Evolutionary conservation across 2,888 invertebrate species (phyloP).

Genomic region (Bhutanitis thaidina): DNA sequence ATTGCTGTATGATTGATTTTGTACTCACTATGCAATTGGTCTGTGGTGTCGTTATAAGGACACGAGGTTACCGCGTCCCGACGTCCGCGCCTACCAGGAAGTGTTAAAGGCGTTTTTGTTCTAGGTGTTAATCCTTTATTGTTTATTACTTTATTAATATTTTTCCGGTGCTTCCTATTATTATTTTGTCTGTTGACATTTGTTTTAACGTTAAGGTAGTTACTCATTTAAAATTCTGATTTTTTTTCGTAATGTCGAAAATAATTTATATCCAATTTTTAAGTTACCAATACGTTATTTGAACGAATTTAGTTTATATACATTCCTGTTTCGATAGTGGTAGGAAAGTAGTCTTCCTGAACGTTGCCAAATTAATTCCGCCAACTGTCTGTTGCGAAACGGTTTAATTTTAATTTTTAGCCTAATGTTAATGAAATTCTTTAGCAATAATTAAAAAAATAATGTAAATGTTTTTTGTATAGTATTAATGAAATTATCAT

Average conservation of each 20-base stretch:
- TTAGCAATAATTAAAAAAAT: conserved; percentile 74
- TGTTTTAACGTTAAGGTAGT: conserved; percentile 68
- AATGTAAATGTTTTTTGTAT: conserved; percentile 78
- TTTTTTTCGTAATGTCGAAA: conserved; percentile 41
- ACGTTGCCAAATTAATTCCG: conserved; percentile 77
- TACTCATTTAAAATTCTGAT: conserved; percentile 57
- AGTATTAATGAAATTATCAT: conserved; percentile 61
- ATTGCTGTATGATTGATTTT: background rate
- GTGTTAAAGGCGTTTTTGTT: conserved; percentile 39
- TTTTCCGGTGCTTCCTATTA: conserved; percentile 75
- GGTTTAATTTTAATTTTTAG: conserved; percentile 67
- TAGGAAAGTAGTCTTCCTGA: conserved; percentile 79
- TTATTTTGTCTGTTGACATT: conserved; percentile 73
- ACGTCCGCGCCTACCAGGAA: conserved; percentile 14
- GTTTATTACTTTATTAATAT: conserved; percentile 54
- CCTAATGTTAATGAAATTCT: conserved; percentile 74
- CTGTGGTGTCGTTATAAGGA: background rate
- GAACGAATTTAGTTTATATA: conserved; percentile 76
- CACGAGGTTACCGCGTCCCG: conserved; percentile 6
- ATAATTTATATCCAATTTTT: conserved; percentile 57
- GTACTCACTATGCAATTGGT: background rate
- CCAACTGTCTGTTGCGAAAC: conserved; percentile 75
- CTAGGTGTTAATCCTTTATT: conserved; percentile 51
- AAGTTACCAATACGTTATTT: conserved; percentile 75
- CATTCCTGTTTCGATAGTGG: conserved; percentile 77